Evolutionary conservation across 2,797 vertebrate species (phyloP).

Genomic region (Petrocephalus sullivani): DNA sequence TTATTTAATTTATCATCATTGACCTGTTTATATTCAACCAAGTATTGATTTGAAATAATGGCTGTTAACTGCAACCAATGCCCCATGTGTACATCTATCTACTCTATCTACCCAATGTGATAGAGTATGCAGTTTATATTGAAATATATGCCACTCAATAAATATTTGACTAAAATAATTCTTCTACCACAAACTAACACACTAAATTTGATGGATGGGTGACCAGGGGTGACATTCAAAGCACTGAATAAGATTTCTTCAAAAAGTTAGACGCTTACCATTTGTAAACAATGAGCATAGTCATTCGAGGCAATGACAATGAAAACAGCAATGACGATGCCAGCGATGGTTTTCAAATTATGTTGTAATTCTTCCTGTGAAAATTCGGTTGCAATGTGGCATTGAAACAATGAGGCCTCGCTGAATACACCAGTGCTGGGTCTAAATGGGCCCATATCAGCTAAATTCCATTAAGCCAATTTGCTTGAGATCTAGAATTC

Average conservation of each 20-base stretch:
- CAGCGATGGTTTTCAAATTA: not conserved
- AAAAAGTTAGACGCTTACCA: not conserved
- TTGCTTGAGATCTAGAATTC: not conserved
- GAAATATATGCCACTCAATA: no score
- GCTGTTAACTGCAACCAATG: not conserved
- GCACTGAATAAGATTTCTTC: not conserved
- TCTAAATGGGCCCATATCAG: not conserved
- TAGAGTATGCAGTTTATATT: no score
- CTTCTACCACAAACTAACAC: not conserved
- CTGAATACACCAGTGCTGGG: not conserved
- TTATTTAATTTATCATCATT: not conserved
- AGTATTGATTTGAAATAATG: not conserved
- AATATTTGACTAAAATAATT: no score
- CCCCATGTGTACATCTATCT: no score
- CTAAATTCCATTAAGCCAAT: not conserved
- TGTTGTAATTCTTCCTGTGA: not conserved
- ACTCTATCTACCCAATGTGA: no score
- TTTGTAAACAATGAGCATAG: not conserved
- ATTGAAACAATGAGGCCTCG: not conserved
- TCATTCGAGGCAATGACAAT: not conserved
- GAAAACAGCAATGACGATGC: not conserved
- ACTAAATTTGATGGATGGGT: not conserved
- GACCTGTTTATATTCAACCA: not conserved
- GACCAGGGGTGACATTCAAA: not conserved
- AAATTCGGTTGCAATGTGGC: not conserved